These are phyloP conservation scores for Rhombomys opimus DNA, from an alignment of 2,113 vertebrate genomes.

Conservation along the genomic window DNA sequence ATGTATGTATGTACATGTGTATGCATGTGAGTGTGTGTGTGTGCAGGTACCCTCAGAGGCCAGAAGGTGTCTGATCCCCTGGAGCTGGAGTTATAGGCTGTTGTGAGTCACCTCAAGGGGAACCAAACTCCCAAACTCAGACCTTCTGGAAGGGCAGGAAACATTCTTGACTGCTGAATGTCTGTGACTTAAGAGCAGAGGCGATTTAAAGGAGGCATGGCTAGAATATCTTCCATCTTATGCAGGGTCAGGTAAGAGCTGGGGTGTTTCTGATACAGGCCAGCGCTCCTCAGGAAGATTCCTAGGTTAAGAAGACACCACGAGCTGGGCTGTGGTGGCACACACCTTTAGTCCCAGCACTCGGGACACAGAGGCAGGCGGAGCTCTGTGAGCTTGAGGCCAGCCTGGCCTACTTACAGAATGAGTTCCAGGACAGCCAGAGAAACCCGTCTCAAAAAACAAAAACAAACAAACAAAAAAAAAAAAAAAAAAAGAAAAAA, in stretches of 20 bases:
- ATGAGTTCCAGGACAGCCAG: background rate
- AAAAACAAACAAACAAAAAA: no score
- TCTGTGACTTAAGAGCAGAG: background rate
- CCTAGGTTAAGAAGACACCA: background rate
- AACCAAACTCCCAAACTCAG: background rate
- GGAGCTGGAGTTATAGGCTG: background rate
- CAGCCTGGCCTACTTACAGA: background rate
- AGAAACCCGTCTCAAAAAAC: background rate
- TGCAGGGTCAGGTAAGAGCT: background rate
- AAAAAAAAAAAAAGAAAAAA: background rate
- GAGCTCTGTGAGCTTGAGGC: background rate
- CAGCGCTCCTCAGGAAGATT: background rate
- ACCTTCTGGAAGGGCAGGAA: background rate
- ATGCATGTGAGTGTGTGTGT: background rate
- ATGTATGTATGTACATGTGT: background rate
- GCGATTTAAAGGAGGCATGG: background rate
- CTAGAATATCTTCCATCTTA: background rate
- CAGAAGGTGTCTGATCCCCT: background rate
- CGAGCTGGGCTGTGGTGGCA: background rate
- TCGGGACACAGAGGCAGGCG: background rate
- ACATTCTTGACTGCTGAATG: background rate
- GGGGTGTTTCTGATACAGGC: background rate
- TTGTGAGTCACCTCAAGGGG: background rate
- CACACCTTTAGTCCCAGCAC: background rate
- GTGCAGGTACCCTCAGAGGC: background rate